A percentile compares a stretch with the other conserved stretches of the same genome.
phyloP scores from a whole-genome alignment of 1,140 invertebrate genomes.

The Phymastichus coffea region DNA sequence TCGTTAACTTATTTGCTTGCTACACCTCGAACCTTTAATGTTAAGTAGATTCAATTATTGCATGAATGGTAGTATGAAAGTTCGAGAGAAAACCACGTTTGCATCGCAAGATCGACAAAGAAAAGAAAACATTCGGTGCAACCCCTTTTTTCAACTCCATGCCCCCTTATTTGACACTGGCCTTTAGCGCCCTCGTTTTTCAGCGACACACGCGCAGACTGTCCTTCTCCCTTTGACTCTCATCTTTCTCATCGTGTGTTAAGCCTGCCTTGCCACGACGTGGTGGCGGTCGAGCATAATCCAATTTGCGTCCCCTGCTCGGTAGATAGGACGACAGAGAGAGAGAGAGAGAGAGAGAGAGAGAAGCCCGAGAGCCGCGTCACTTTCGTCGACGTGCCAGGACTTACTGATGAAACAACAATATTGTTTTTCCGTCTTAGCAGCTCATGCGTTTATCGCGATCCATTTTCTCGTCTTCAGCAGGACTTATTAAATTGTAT shows the following conservation, averaged over 20 bases:
- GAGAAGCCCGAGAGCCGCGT: slow-evolving; percentile 37
- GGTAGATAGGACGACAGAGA: slow-evolving; percentile 24
- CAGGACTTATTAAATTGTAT: slow-evolving; percentile 16
- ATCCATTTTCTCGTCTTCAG: slow-evolving; percentile 16
- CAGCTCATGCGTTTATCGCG: neutral
- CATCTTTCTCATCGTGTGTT: slow-evolving; percentile 2
- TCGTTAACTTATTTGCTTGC: too few species aligned
- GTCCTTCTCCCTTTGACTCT: neutral
- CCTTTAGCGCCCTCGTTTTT: slow-evolving; percentile 24
- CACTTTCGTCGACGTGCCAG: slow-evolving; percentile 50
- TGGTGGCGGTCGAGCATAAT: slow-evolving; percentile 45
- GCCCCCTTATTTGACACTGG: too few species aligned
- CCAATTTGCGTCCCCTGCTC: slow-evolving; percentile 50
- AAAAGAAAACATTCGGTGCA: too few species aligned
- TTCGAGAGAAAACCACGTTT: too few species aligned
- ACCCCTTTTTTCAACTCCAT: too few species aligned
- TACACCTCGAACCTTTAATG: too few species aligned
- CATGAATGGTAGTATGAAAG: too few species aligned
- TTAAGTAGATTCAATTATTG: too few species aligned
- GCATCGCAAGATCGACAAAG: too few species aligned
- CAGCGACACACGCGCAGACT: slow-evolving; percentile 18
- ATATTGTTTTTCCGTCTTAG: slow-evolving; percentile 50
- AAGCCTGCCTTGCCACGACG: too few species aligned
- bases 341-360: slow-evolving; percentile 35
- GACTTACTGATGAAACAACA: slow-evolving; percentile 52